Conservation (phyloP, 37 sponge, comb jelly and placozoan species). For the Beroe ovata region DNA sequence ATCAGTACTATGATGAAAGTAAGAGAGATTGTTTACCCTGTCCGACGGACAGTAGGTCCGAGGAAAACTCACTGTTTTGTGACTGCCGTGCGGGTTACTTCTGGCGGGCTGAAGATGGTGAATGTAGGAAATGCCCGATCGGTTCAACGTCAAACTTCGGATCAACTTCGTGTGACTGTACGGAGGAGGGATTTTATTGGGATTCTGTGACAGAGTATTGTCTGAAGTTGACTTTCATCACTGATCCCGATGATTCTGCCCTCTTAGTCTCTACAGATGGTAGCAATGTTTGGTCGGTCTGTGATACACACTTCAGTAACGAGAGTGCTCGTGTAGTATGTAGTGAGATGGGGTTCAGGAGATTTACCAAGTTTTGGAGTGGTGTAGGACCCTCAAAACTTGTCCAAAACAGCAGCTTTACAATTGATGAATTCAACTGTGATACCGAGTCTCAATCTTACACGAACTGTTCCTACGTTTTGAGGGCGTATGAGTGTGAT, state of each 20-base stretch:
- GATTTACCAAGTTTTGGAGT: not conserved
- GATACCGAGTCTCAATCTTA: no score
- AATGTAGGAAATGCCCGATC: not conserved
- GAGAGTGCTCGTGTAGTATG: not conserved
- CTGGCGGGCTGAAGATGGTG: not conserved
- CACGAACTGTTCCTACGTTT: not conserved
- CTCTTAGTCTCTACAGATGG: no score
- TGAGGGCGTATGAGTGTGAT: not conserved
- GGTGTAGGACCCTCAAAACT: no score
- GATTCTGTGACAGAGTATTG: not conserved
- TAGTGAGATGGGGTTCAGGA: not conserved
- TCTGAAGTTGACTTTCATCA: not conserved
- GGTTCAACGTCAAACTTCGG: not conserved
- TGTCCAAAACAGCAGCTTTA: no score
- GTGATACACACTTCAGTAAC: not conserved
- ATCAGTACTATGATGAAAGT: no score
- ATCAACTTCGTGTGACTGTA: not conserved
- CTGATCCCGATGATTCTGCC: not conserved
- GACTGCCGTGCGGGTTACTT: not conserved
- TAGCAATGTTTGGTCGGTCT: no score
- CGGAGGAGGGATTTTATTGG: not conserved
- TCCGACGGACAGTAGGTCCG: not conserved
- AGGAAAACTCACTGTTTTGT: not conserved
- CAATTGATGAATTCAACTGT: not conserved
- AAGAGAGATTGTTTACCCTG: no score